These are phyloP conservation scores for Rhyacophila brunnea DNA, from an alignment of 1,140 invertebrate genomes.

Conservation along the genomic window DNA sequence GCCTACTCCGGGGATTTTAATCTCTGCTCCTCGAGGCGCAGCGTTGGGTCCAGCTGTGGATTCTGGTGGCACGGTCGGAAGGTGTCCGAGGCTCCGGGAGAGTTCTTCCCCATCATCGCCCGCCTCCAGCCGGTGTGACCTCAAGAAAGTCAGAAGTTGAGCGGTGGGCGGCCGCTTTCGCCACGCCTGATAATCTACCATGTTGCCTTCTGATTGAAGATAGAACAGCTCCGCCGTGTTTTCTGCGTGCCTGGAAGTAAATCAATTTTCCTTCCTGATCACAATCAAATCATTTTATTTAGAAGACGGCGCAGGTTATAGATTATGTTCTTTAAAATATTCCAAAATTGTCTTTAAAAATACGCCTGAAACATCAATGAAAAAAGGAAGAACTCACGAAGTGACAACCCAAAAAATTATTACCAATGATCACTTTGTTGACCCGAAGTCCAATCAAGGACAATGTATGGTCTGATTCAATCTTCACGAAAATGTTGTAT, in stretches of 20 bases:
- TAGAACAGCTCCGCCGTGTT: slow-evolving; percentile 82
- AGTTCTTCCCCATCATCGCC: slow-evolving; percentile 61
- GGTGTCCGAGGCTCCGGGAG: slow-evolving; percentile 35
- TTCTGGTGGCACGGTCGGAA: slow-evolving; percentile 25
- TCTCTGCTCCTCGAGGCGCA: slow-evolving; percentile 49
- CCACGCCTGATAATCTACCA: slow-evolving; percentile 83
- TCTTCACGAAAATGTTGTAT: too few species aligned
- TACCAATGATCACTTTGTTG: too few species aligned
- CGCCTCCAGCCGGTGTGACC: slow-evolving; percentile 71
- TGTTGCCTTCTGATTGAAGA: slow-evolving; percentile 79
- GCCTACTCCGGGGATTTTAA: slow-evolving; percentile 63
- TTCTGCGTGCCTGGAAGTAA: slow-evolving; percentile 72
- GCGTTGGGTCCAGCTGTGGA: slow-evolving; percentile 34
- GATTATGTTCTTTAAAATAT: too few species aligned
- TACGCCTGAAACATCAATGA: too few species aligned
- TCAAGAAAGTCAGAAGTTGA: slow-evolving; percentile 72
- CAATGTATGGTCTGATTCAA: too few species aligned
- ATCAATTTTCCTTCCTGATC: too few species aligned
- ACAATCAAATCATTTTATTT: too few species aligned
- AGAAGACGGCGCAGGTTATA: too few species aligned
- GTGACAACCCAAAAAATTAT: too few species aligned
- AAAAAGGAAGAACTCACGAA: too few species aligned
- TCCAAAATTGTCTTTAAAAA: too few species aligned
- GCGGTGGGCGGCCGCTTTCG: slow-evolving; percentile 72
- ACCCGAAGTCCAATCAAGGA: too few species aligned